Evolutionary conservation across 2,797 vertebrate genomes (phyloP).

Genomic region (Dryobates pubescens): DNA sequence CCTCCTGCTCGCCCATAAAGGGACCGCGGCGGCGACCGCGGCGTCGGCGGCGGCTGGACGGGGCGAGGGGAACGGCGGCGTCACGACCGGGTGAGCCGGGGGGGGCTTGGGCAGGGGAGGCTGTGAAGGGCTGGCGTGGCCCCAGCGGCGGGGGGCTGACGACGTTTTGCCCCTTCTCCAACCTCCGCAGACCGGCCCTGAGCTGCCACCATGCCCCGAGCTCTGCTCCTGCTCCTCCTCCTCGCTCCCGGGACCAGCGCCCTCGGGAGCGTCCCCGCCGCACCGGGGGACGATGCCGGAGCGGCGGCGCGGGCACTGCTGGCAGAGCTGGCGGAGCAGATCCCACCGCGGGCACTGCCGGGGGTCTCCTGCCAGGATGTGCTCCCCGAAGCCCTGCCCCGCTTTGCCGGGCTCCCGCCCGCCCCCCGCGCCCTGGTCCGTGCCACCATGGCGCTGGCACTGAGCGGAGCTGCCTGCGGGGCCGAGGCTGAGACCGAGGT

Average conservation of each 20-base stretch:
- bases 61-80: background rate
- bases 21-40: background rate
- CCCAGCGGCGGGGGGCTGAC: background rate
- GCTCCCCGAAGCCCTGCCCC: constrained; percentile 71
- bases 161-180: background rate
- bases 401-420: constrained; percentile 65
- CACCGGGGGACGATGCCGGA: rapidly evolving
- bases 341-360: rapidly evolving
- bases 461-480: constrained; percentile 80
- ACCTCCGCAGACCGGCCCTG: background rate
- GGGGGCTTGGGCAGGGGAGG: rapidly evolving
- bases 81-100: background rate
- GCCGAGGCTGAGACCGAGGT: constrained; percentile 73
- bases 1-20: constrained; percentile 24
- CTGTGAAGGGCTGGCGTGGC: rapidly evolving
- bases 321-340: background rate
- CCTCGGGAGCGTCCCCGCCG: rapidly evolving
- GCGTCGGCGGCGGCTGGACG: rapidly evolving
- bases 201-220: background rate
- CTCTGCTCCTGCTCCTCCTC: constrained; percentile 1
- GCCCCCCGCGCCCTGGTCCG: constrained; percentile 81
- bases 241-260: rapidly evolving
- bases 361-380: constrained; percentile 80
- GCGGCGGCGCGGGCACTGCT: background rate
- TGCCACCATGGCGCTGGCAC: constrained; percentile 81